phyloP scores from a whole-genome alignment of 2,113 vertebrate genomes.

The Ailuropoda melanoleuca region DNA sequence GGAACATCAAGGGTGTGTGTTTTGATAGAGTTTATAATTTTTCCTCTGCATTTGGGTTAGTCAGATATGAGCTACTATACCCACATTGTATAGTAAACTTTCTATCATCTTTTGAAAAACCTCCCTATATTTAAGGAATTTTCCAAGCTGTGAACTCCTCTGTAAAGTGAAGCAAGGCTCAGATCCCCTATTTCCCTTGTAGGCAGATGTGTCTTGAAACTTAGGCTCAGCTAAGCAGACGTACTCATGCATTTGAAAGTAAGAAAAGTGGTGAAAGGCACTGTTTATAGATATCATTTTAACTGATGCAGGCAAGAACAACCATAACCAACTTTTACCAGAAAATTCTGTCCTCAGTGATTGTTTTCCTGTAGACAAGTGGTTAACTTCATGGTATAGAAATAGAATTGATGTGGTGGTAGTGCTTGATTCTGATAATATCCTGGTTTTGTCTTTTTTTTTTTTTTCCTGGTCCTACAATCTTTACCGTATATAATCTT shows the following conservation, averaged over 20 bases:
- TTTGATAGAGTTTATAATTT: not conserved
- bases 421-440: not conserved
- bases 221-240: not conserved
- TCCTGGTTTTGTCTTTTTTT: not conserved
- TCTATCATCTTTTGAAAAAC: not conserved
- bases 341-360: not conserved
- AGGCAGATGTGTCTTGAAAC: not conserved
- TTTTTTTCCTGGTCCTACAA: not conserved
- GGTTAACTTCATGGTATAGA: not conserved
- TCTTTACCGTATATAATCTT: not conserved
- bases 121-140: not conserved
- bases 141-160: not conserved
- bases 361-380: not conserved
- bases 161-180: not conserved
- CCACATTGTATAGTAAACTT: not conserved
- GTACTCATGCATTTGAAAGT: not conserved
- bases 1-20: not conserved
- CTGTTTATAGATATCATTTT: not conserved
- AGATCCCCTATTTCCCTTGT: not conserved
- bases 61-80: not conserved
- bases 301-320: not conserved
- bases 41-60: not conserved
- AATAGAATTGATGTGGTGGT: not conserved
- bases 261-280: not conserved
- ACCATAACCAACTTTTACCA: not conserved